These are phyloP conservation scores for Adoxophyes honmai DNA, from an alignment of 1,140 invertebrate species.

Conservation along the genomic window DNA sequence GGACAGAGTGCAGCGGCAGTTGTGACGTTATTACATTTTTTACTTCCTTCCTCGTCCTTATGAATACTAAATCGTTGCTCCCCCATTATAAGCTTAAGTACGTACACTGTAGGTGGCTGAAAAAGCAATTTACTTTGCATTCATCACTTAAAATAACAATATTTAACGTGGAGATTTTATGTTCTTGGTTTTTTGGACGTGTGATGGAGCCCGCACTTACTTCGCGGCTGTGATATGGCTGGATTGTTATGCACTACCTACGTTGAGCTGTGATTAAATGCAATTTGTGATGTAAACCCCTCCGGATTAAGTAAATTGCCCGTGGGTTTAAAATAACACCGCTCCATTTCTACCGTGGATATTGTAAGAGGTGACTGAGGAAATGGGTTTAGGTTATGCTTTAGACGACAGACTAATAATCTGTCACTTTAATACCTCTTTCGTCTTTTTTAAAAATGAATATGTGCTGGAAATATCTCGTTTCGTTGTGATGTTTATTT, in stretches of 20 bases:
- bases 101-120: slow-evolving; percentile 30
- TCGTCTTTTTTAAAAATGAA: no score
- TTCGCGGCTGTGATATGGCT: not conserved
- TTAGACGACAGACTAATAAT: no score
- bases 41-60: slow-evolving; percentile 40
- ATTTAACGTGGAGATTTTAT: slow-evolving; percentile 18
- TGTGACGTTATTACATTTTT: slow-evolving; percentile 57
- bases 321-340: no score
- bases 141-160: slow-evolving; percentile 33
- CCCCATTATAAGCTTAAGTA: slow-evolving; percentile 41
- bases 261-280: not conserved
- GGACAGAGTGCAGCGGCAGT: slow-evolving; percentile 22
- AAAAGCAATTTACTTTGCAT: slow-evolving; percentile 56
- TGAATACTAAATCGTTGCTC: slow-evolving; percentile 52
- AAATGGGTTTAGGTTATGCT: no score
- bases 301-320: no score
- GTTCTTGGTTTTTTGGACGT: not conserved
- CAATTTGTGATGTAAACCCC: no score
- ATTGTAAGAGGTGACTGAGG: no score
- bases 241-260: not conserved
- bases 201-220: not conserved
- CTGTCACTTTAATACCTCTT: no score
- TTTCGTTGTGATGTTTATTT: no score
- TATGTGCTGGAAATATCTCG: no score
- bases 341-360: no score